Evolutionary conservation across 2,888 invertebrate genomes (phyloP).

Genomic region (Nomada flava): DNA sequence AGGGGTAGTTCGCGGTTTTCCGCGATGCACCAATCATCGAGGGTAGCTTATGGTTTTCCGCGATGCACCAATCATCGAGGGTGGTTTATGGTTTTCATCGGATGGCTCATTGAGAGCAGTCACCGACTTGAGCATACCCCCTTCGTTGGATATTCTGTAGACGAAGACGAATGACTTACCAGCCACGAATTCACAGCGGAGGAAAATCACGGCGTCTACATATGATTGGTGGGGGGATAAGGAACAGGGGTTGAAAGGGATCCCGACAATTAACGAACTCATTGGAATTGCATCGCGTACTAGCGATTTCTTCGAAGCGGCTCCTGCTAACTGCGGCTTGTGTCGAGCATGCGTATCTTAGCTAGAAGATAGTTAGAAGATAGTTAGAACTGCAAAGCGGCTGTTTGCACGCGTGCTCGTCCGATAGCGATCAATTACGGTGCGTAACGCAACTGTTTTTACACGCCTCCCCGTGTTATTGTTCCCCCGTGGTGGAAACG

Average conservation of each 20-base stretch:
- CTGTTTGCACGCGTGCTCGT: constrained; percentile 58
- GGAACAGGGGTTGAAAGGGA: not conserved
- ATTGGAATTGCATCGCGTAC: constrained; percentile 27
- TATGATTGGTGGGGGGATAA: not conserved
- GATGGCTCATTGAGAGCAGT: no score
- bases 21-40: no score
- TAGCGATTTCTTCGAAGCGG: not conserved
- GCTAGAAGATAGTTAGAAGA: constrained; percentile 37
- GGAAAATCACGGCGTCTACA: not conserved
- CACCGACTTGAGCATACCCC: no score
- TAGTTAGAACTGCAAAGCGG: constrained; percentile 53
- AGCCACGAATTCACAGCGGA: not conserved
- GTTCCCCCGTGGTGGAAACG: constrained; percentile 24
- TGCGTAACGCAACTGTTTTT: constrained; percentile 57
- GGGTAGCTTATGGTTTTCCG: no score
- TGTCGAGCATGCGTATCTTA: not conserved
- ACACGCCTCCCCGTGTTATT: constrained; percentile 47
- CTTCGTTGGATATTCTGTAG: no score
- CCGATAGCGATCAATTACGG: constrained; percentile 54
- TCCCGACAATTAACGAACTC: constrained; percentile 33
- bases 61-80: no score
- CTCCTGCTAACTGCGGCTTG: not conserved
- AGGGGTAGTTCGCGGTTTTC: no score
- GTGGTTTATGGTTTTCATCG: no score
- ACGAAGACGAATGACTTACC: no score